A percentile compares a stretch with the other conserved stretches of the same genome.
These are phyloP conservation scores for Chrysolina americana DNA, from an alignment of 2,888 invertebrate genomes.

Conservation along the genomic window DNA sequence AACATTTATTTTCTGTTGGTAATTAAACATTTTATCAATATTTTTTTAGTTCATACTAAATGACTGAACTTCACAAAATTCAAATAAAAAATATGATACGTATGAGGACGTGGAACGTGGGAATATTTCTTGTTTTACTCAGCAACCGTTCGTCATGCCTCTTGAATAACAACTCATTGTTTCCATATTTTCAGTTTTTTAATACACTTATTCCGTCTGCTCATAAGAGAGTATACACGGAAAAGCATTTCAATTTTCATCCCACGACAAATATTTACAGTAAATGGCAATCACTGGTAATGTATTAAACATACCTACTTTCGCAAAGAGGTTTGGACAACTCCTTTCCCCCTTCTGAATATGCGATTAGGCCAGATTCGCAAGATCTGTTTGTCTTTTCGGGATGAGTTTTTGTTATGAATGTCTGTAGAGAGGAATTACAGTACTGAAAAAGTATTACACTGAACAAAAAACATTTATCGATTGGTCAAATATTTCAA, in stretches of 20 bases:
- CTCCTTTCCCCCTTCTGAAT: constrained; percentile 21
- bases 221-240: constrained; percentile 9
- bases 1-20: too few species aligned
- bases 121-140: background rate
- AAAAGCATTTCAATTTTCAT: constrained; percentile 19
- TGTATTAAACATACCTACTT: constrained; percentile 32
- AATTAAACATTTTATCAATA: background rate
- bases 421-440: background rate
- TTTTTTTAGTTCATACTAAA: background rate
- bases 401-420: constrained; percentile 15
- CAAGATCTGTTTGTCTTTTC: constrained; percentile 26
- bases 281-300: constrained; percentile 25
- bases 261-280: constrained; percentile 27
- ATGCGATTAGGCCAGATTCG: constrained; percentile 26
- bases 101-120: background rate
- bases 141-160: background rate
- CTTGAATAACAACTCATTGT: constrained; percentile 15
- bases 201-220: constrained; percentile 17
- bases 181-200: constrained; percentile 13
- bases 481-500: background rate
- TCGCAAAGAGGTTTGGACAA: constrained; percentile 28
- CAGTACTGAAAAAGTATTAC: too few species aligned
- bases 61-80: background rate
- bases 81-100: background rate
- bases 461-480: too few species aligned